Percentiles rank a stretch among this genome's conserved stretches.
Conservation (phyloP, 2,113 vertebrate species). For the Holacanthus passer region DNA sequence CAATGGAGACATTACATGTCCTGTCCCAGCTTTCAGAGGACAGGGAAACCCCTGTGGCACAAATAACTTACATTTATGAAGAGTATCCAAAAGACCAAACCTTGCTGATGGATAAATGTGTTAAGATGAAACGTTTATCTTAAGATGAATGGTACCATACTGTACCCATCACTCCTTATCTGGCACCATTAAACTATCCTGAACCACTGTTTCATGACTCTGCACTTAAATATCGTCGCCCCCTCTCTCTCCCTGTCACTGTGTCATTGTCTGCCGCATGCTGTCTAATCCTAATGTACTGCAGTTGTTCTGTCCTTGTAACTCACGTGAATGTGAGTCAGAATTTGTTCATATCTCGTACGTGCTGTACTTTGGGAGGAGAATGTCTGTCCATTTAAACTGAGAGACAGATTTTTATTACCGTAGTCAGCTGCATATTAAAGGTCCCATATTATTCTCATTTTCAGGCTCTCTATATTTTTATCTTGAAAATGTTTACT, state of each 20-base stretch:
- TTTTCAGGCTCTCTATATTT: too few species aligned
- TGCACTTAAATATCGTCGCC: not conserved
- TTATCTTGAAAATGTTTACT: too few species aligned
- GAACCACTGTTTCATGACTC: not conserved
- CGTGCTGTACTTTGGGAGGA: not conserved
- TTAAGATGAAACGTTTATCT: not conserved
- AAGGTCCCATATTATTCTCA: too few species aligned
- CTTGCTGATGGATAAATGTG: not conserved
- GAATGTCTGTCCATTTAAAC: rapidly evolving
- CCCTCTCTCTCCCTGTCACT: not conserved
- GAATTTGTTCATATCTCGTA: not conserved
- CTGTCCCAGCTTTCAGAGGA: not conserved
- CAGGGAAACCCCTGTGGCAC: not conserved
- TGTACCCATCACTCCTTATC: not conserved
- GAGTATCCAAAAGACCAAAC: too few species aligned
- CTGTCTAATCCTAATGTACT: not conserved
- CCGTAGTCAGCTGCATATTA: not conserved
- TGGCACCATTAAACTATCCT: not conserved
- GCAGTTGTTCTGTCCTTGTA: not conserved
- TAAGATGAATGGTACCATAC: too few species aligned
- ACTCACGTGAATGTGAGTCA: not conserved
- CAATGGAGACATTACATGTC: not conserved
- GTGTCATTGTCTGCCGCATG: not conserved
- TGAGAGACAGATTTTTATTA: not conserved
- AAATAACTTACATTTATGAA: not conserved